These are phyloP conservation scores for Drosophila aldrichi DNA, from an alignment of 2,888 invertebrate genomes.

Conservation along the genomic window DNA sequence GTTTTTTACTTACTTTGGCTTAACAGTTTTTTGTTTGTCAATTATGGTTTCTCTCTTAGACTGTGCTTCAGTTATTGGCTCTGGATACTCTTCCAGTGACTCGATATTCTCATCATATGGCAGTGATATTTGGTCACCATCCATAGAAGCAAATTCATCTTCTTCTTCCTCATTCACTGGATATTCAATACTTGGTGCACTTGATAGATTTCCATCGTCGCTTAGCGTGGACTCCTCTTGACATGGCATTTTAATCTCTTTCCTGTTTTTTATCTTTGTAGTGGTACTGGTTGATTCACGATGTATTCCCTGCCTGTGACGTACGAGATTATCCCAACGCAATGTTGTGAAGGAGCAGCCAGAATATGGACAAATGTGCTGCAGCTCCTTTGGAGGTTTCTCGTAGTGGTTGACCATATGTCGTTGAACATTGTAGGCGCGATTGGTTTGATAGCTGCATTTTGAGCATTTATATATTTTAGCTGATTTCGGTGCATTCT, in stretches of 20 bases:
- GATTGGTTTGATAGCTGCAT: conserved; percentile 44
- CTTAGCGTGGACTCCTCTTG: not conserved
- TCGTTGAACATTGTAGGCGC: conserved; percentile 46
- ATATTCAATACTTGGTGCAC: not conserved
- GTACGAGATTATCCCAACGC: conserved; percentile 47
- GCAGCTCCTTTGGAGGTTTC: conserved; percentile 48
- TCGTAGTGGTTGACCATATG: conserved; percentile 38
- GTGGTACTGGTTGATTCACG: not conserved
- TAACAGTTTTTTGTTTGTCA: conserved; percentile 10
- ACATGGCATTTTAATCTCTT: not conserved
- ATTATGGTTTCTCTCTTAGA: not conserved
- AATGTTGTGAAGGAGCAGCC: conserved; percentile 40
- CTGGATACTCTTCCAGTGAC: conserved; percentile 12
- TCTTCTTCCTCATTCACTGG: not conserved
- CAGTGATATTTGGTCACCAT: not conserved
- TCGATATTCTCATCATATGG: not conserved
- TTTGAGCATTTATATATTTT: conserved; percentile 35
- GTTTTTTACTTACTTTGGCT: conserved; percentile 28
- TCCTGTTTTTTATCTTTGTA: not conserved
- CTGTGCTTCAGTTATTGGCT: not conserved
- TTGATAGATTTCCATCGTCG: not conserved
- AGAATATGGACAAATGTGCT: conserved; percentile 32
- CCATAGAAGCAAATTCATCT: not conserved
- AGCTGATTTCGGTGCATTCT: conserved; percentile 3
- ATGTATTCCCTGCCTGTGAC: conserved; percentile 36